Evolutionary conservation across 2,888 invertebrate species (phyloP), one percentile per base, ranked within the genome.

Genomic region (Drosophila mayaguana): DNA sequence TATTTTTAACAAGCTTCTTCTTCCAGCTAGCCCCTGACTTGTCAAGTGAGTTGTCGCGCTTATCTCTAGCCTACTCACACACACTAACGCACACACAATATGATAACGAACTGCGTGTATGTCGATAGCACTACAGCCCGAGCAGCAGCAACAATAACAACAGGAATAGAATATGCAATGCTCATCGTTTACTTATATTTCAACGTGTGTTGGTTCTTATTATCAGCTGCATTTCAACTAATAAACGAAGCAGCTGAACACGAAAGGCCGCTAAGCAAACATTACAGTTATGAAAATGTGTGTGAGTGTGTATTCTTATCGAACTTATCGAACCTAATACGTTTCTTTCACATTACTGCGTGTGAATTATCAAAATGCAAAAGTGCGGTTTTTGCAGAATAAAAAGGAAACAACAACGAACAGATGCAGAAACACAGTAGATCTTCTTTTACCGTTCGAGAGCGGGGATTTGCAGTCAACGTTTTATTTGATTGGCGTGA

Each of bases 171-270:
- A 32, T 32, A 32, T 61, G 56, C 42, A 42, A 42, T 83, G 50
- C 56, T 56, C 60, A 63, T 69, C 50, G 73, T 76, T 81, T 88
- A 81, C 83, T 79, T 86, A 62, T 63, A 46, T 51, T 78, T 71
- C 32, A 72, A 46, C 40, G 61, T 65, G 65, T 72, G 55, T 70
- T 64, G 54, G 54, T 53, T 70, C 53, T 70, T 68, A 51, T 61
- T 67, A 66, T 66, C 42, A 69, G 59, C 62, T 60, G 45, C 57
- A 54, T 46, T 63, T 51, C 36, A 36, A 42, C 62, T 46, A 51
- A 45, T 53, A 46, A 45, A 63, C 55, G 63, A 34, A 50, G 50
- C 70, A 63, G 38, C 63, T 60, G 63, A 36, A 77, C 50, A 57
- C 50, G 68, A 72, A 62, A 63, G 46, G 56, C 75, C 71, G 80